Evolutionary conservation across 2,888 invertebrate genomes (phyloP).

Genomic region (Lysandra coridon): DNA sequence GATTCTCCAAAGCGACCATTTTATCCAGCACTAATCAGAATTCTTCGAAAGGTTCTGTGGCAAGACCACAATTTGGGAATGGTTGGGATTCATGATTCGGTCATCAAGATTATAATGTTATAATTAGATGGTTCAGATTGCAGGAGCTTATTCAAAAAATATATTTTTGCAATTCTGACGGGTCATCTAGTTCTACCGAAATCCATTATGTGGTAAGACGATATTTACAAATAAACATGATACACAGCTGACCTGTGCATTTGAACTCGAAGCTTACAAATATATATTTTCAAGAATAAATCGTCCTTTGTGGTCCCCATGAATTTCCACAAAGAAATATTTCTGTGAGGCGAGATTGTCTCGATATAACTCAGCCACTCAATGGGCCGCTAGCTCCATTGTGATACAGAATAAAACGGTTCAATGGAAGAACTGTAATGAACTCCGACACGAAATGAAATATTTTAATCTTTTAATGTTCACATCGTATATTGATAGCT

Average conservation of each 20-base stretch:
- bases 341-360: neutral
- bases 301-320: neutral
- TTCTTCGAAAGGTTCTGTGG: no score
- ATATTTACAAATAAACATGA: neutral
- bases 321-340: neutral
- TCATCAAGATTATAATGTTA: no score
- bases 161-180: no score
- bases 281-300: neutral
- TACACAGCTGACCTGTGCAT: neutral
- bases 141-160: no score
- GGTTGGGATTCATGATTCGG: no score
- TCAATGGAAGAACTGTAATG: neutral
- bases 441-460: neutral
- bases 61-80: no score
- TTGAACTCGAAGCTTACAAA: neutral
- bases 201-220: no score
- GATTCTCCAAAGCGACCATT: no score
- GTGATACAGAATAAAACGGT: slow-evolving; percentile 4
- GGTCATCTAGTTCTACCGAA: no score
- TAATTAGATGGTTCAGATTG: no score
- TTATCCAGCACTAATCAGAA: no score
- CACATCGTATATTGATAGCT: no score
- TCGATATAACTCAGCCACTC: neutral
- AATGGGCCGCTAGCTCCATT: neutral
- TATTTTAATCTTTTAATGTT: neutral